Evolutionary conservation across 2,797 vertebrate species (phyloP).

Genomic region (Cossypha caffra): DNA sequence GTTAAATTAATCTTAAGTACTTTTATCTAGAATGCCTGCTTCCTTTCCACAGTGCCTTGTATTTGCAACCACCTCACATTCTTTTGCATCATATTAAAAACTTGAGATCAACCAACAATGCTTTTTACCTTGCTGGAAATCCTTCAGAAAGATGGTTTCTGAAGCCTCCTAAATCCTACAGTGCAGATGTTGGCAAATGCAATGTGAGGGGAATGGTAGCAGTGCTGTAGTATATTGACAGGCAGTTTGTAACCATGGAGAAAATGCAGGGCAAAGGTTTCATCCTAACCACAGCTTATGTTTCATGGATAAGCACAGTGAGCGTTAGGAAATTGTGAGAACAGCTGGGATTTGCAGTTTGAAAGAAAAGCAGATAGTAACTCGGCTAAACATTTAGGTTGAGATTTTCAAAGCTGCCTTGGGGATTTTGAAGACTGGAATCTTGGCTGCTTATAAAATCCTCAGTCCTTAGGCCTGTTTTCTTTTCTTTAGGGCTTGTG

Average conservation of each 20-base stretch:
- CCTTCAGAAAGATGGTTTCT: neutral
- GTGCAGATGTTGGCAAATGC: neutral
- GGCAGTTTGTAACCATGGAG: neutral
- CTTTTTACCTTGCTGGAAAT: neutral
- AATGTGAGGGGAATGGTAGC: neutral
- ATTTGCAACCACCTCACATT: constrained; percentile 43
- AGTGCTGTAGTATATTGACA: neutral
- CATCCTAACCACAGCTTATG: neutral
- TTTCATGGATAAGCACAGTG: neutral
- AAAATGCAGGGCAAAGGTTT: constrained; percentile 36
- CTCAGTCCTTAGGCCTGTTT: neutral
- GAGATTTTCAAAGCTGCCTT: neutral
- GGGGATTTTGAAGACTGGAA: neutral
- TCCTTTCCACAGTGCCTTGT: constrained; percentile 31
- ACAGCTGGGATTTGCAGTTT: constrained; percentile 32
- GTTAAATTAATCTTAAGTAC: constrained; percentile 76
- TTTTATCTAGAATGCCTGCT: constrained; percentile 71
- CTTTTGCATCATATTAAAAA: constrained; percentile 19
- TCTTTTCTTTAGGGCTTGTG: neutral
- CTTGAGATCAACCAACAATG: neutral
- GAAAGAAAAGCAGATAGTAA: constrained; percentile 13
- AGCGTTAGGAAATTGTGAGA: constrained; percentile 9
- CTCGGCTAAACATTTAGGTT: neutral
- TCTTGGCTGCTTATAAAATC: neutral
- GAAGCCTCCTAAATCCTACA: neutral